Base-by-base conservation (phyloP, 2,797 vertebrate species). In the Sebastes itinus region DNA sequence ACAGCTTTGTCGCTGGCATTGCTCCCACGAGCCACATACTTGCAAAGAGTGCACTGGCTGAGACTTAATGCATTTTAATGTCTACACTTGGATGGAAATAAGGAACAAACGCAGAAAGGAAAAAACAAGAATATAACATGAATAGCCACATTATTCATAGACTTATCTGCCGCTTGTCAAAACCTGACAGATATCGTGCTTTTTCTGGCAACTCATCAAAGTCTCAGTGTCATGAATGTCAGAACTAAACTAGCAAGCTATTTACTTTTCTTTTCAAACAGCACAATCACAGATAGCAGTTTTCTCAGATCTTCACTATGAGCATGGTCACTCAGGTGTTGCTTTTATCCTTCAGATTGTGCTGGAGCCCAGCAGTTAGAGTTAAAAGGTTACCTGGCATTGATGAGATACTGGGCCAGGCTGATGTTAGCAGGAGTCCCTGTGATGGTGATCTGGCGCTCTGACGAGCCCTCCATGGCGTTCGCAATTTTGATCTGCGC, bases 401-500 rank as follows among this genome's bases (percentile, higher is more conserved):
- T 99, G 96, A 99, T 99, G 96, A 99, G 98, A 94, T 99, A 99
- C 94, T 99, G 98, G 46, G 98, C 98, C 54, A 99, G 97, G 95
- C 98, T 99, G 96, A 99, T 99, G 96, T 99, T 99, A 87, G 97
- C 98, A 28, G 98, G 98, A 93, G 97, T 97, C 93, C 98, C 98
- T 62, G 98, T 99, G 96, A 99, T 99, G 96, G 97, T 99, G 82
- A 99, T 97, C 95, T 99, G 98, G 75, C 98, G 97, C 94, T 99
- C 98, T 0, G 97, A 97, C 8, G 98, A 98, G 78, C 98, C 98
- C 94, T 99, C 98, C 12, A 97, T 98, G 94, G 98, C 97, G 0
- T 97, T 99, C 87, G 98, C 98, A 14, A 99, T 99, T 97, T 99
- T 99, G 95, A 99, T 99, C 95, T 99, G 98, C 7, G 98, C 98